Conservation (phyloP, 92 coral and sea anemone genomes). For the Anthopleura xanthogrammica region DNA sequence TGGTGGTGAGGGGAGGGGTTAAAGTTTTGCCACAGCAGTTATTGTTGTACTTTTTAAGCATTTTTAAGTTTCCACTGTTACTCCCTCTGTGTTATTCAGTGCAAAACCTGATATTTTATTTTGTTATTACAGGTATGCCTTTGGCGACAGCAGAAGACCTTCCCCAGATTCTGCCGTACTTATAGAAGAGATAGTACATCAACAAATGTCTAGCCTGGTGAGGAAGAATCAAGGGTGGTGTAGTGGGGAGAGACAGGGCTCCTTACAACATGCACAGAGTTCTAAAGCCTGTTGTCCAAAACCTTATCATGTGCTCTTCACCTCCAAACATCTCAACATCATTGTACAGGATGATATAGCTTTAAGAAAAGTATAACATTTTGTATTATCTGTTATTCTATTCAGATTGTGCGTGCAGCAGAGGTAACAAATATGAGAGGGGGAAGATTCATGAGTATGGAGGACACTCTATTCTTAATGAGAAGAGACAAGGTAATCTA, state of each 20-base stretch:
- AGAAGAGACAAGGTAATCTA: conserved; percentile 79
- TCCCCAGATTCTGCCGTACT: conserved; percentile 82
- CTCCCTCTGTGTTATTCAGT: no score
- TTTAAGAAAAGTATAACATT: background rate
- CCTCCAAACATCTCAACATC: no score
- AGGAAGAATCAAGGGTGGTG: background rate
- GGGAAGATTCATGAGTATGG: conserved; percentile 96
- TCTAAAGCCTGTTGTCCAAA: no score
- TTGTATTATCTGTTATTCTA: background rate
- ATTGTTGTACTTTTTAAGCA: no score
- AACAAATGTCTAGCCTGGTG: conserved; percentile 92
- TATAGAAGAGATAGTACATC: conserved; percentile 94
- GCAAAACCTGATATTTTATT: background rate
- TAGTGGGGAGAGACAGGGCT: no score
- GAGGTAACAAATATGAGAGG: conserved; percentile 96
- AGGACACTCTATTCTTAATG: conserved; percentile 91
- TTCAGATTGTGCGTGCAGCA: conserved; percentile 91
- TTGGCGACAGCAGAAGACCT: conserved; percentile 94
- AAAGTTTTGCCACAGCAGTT: no score
- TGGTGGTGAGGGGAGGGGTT: no score
- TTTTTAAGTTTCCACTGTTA: no score
- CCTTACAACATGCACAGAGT: no score
- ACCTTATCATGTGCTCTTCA: no score
- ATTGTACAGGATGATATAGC: no score
- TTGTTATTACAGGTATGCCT: conserved; percentile 75